Evolutionary conservation across 2,888 invertebrate species (phyloP).

Genomic region (Hirtodrosophila trivittata): DNA sequence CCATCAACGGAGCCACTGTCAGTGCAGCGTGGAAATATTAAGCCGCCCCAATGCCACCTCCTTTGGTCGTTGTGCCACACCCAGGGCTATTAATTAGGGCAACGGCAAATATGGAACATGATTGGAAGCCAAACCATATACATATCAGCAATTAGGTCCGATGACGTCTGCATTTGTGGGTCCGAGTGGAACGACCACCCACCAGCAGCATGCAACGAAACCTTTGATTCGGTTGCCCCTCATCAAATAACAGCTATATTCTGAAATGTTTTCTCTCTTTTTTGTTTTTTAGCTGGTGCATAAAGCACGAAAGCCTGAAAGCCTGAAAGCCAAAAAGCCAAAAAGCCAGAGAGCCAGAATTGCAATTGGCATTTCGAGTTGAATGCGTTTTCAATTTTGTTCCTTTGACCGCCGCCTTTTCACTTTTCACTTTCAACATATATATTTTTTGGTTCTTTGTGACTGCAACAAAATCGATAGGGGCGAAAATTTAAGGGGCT

Average conservation of each 20-base stretch:
- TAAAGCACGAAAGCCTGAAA: too few species aligned
- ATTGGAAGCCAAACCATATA: constrained; percentile 9
- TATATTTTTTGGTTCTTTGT: constrained; percentile 17
- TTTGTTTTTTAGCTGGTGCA: too few species aligned
- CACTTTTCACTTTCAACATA: constrained; percentile 11
- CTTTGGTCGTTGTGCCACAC: too few species aligned
- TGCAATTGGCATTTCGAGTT: constrained; percentile 47
- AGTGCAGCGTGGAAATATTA: too few species aligned
- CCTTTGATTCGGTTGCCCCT: too few species aligned
- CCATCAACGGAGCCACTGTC: background rate
- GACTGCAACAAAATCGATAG: constrained; percentile 37
- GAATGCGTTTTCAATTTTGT: constrained; percentile 29
- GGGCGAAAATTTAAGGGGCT: constrained; percentile 6
- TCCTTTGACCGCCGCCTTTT: constrained; percentile 20
- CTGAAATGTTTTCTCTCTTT: too few species aligned
- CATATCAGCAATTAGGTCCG: constrained; percentile 52
- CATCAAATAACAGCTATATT: too few species aligned
- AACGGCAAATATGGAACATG: too few species aligned
- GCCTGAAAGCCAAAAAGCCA: background rate
- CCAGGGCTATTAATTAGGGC: too few species aligned
- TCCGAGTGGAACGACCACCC: background rate
- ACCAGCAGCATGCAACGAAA: background rate
- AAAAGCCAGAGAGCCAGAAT: constrained; percentile 24
- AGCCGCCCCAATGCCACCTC: too few species aligned
- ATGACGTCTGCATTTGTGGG: constrained; percentile 38